Conservation (phyloP, 2,113 vertebrate genomes). For the Thunnus thynnus region DNA sequence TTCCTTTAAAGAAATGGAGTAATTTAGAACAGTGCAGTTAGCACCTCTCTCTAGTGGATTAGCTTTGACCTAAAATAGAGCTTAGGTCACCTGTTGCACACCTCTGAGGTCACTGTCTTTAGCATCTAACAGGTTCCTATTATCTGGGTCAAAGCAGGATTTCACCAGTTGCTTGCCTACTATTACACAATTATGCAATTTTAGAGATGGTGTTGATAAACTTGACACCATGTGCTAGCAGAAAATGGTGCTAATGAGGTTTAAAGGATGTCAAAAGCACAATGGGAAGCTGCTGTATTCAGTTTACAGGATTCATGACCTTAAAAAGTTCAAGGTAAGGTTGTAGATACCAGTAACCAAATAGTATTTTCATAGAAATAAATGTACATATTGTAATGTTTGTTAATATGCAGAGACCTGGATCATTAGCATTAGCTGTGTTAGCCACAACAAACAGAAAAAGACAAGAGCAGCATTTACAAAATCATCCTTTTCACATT, state of each 20-base stretch:
- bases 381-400: too few species aligned
- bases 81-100: constrained; percentile 5
- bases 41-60: neutral
- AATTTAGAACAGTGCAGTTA: neutral
- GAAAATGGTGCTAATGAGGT: neutral
- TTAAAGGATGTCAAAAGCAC: constrained; percentile 4
- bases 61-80: constrained; percentile 20
- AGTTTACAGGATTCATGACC: neutral
- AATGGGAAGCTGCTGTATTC: neutral
- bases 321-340: neutral
- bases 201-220: neutral
- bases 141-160: constrained; percentile 28
- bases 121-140: neutral
- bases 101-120: neutral
- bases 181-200: neutral
- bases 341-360: neutral
- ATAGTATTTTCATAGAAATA: neutral
- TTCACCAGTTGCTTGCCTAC: neutral
- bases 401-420: too few species aligned
- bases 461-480: too few species aligned
- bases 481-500: too few species aligned
- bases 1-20: neutral
- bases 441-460: too few species aligned
- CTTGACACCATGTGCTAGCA: neutral
- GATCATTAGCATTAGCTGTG: too few species aligned